Base-by-base conservation (phyloP, 2,888 invertebrate genomes). In the Drosophila colorata region DNA sequence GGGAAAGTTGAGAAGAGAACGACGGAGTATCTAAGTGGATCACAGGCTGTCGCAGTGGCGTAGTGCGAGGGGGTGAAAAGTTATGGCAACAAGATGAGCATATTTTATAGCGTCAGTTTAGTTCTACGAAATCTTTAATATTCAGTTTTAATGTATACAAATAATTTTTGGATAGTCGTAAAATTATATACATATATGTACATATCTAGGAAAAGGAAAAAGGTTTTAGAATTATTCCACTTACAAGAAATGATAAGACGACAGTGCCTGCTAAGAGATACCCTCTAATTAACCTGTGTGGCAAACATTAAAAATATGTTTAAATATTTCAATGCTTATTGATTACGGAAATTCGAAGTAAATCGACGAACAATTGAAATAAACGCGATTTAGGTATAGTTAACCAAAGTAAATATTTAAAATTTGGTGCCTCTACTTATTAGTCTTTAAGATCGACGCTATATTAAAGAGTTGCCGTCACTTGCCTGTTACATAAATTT, bases 31-130 rank as follows among this genome's bases (percentile, higher is more conserved):
- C 58, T 44, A 20, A 56, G 40, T 55, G 35, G 40, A 72, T 43
- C 49, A 43, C 35, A 76, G 48, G 69, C 72, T 59, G 41, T 7
- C 14, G 14, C 69, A 69, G 56, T 11, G 76, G 57, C 72, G 72
- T 58, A 41, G 52, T n/a, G 0, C 9, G 4, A 14, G 35, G 20
- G 35, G 59, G 16, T 16, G 4, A 4, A 4, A 4, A 33, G 33
- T 13, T 33, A 4, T 4, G 4, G 11, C 33, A 33, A 13, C 33
- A 13, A 13, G 13, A 33, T 33, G 33, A 13, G 4, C 3, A 4
- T 0, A 13, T 33, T 28, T 3, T n/a, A n/a, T n/a, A n/a, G 25
- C 25, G 25, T 6, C 4, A 7, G 1, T 25, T 25, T 7, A 7
- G 6, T 25, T 25, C 25, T 25, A 25, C 28, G 28, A 31, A 9